Base-by-base conservation (phyloP, 2,888 invertebrate species). In the Erebia ligea region DNA sequence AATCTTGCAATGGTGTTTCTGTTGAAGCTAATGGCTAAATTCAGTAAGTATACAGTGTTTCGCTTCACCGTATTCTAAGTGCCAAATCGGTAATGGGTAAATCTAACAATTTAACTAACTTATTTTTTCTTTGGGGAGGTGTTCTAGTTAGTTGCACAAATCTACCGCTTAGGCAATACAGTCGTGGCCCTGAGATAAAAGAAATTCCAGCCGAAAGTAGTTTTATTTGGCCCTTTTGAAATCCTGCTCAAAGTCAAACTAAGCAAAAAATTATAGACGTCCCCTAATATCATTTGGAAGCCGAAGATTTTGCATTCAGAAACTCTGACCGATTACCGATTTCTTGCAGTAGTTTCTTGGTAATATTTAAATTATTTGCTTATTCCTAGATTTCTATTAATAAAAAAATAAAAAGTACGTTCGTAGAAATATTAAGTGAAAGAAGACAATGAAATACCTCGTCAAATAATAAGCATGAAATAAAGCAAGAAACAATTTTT, bases 141-240 rank as follows among this genome's bases (percentile, higher is more conserved):
- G 5, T 19, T 54, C 3, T 54, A 17, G 10, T n/a, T 54, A 17
- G 10, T n/a, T 2, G 3, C 10, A 10, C 54, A 19, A 9, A 19
- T 54, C 17, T 19, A 19, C 54, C 25, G 56, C 56, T 57, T 2
- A 25, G 6, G 6, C 56, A 25, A 15, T 15, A 45, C 19, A 45
- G 48, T 48, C 62, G 48, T 62, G 62, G 62, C 62, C 45, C 45
- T 48, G 1, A 1, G 10, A 2, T 21, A 79, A 81, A 80, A 82
- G 84, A 83, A 82, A 86, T 86, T 84, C 86, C 84, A 76, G 71
- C 72, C 78, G 70, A 79, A 76, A 78, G 76, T 77, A 80, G 80
- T 77, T 80, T 78, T 80, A 76, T 80, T 81, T 78, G 71, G 68
- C 68, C 75, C 72, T 73, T 76, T 79, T 75, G 70, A 75, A 77